Base-by-base conservation (phyloP, 2,888 invertebrate genomes). In the Colletes collaris region DNA sequence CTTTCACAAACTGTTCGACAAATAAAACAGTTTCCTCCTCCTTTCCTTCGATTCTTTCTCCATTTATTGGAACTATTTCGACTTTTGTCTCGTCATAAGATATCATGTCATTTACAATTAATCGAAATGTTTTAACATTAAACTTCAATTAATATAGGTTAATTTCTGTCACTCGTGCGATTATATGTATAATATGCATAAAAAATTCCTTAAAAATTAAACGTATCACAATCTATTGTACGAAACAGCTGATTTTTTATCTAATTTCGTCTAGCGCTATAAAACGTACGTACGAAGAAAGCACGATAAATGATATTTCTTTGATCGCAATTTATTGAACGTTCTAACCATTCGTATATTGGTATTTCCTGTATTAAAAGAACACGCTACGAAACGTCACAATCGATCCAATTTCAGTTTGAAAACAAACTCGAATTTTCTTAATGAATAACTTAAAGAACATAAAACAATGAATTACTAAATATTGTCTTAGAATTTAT, bases 1-100 rank as follows among this genome's bases (percentile, higher is more conserved):
- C 95, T 88, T 95, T 94, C 2, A 96, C 97, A 93, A 96, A 98
- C 90, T 97, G 97, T 90, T 97, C 96, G 52, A 96, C 92, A 88
- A 95, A 93, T 85, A 93, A 82, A 67, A 92, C 91, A 49, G 87
- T 88, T 72, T 90, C 88, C 52, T 88, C 89, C 71, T 89, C 89
- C 71, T 89, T 87, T 16, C 79, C 87, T 49, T 87, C 86, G 19
- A 83, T 86, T 60, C 86, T 89, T 68, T 90, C 88, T 67, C 87
- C 88, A 78, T 86, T 88, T 67, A 92, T 86, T 46, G 89, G 79
- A 83, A 93, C 88, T 56, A 88, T 81, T 82, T 92, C 92, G 55
- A 91, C 83, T 81, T 90, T 92, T 52, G 88, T 86, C 83, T 90
- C 90, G 82, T 90, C 89, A 86, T 89, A 89, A 76, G 90, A 90